Base-by-base conservation (phyloP, 2,888 invertebrate species). In the Apamea sordens region DNA sequence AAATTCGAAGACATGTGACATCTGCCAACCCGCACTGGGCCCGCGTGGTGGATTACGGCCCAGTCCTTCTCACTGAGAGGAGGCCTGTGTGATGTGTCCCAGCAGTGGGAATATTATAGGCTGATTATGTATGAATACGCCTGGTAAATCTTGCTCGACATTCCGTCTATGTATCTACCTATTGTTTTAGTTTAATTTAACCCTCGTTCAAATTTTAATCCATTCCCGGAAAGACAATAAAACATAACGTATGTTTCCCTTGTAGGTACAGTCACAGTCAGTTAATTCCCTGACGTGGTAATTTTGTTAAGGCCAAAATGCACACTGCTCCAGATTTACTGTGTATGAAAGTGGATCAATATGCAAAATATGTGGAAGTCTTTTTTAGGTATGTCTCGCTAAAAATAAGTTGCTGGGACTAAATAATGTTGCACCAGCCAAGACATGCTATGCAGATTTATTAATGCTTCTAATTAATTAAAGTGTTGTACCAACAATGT, bases 271-370 rank as follows among this genome's bases (percentile, higher is more conserved):
- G 88, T 85, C 88, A 90, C 89, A 90, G 87, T 84, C 87, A 86
- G 92, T 90, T 91, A 89, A 92, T 88, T 90, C 85, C 87, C 82
- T 86, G 87, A 87, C 83, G 84, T 84, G 80, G 82, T 84, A 77
- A 88, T 89, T 89, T 80, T 85, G 82, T 89, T 88, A 88, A 90
- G 86, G 87, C 73, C 72, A 82, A 79, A 79, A 76, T 74, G 44
- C 36, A 56, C 64, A 53, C 68, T n/a, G 56, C 41, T 36, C 13
- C 44, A 18, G 61, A 81, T 81, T 76, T 63, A 73, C 44, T 59
- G 13, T 50, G 47, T 63, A 63, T 64, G 41, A 69, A 83, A 73
- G 28, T 72, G 64, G 53, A 73, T 71, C 61, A 41, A 71, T 71
- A 56, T 67, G 70, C 10, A 28, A 79, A 70, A 64, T 83, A 32